A percentile compares a stretch with the other conserved stretches of the same genome.
These are phyloP conservation scores for Sussaba pulchella DNA, from an alignment of 2,888 invertebrate genomes.

Conservation along the genomic window DNA sequence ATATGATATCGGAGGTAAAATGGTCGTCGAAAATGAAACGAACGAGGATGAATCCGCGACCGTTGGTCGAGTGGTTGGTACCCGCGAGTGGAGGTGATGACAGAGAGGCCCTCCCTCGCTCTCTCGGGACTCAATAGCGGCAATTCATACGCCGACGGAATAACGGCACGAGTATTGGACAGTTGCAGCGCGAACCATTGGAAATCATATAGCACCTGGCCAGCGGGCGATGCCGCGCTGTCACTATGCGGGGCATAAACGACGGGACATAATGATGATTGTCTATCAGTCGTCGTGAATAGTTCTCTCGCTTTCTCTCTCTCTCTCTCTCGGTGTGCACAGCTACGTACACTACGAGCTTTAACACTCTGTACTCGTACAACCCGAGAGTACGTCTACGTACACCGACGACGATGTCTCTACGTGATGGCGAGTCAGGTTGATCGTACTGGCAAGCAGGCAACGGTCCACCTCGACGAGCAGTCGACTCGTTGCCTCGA, in stretches of 20 bases:
- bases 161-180: slow-evolving; percentile 67
- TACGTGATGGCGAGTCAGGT: slow-evolving; percentile 59
- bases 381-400: slow-evolving; percentile 5
- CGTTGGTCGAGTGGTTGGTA: slow-evolving; percentile 41
- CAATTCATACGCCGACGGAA: slow-evolving; percentile 54
- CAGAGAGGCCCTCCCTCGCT: slow-evolving; percentile 45
- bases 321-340: too few relatives aligned
- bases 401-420: slow-evolving; percentile 9
- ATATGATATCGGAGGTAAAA: slow-evolving; percentile 63
- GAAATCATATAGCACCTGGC: slow-evolving; percentile 68
- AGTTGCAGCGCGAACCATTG: slow-evolving; percentile 60
- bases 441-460: slow-evolving; percentile 42
- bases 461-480: slow-evolving; percentile 5
- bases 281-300: slow-evolving; percentile 74
- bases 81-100: slow-evolving; percentile 54
- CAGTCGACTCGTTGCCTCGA: slow-evolving; percentile 33
- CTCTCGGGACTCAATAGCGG: slow-evolving; percentile 45
- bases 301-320: slow-evolving; percentile 44
- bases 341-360: not conserved
- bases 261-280: slow-evolving; percentile 75
- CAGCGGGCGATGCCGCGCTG: slow-evolving; percentile 39
- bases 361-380: slow-evolving; percentile 1
- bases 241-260: slow-evolving; percentile 70
- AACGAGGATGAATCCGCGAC: slow-evolving; percentile 38
- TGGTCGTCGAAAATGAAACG: slow-evolving; percentile 58